Percentiles rank a stretch among this genome's conserved stretches.
Evolutionary conservation across 1,140 invertebrate species (phyloP).

Genomic region (Protaetia brevitarsis): DNA sequence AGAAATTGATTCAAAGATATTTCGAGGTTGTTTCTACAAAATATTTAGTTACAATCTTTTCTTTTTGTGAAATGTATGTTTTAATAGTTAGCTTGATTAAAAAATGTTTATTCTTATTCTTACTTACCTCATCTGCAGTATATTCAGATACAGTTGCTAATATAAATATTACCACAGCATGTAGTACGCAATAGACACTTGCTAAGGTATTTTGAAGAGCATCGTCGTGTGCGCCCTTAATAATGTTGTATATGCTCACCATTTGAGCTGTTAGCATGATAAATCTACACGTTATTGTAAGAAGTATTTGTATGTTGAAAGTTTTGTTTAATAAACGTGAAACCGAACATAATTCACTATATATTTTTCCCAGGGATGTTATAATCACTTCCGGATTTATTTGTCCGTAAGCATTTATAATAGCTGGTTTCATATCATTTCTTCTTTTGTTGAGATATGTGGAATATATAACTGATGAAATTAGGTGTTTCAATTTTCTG

Average conservation of each 20-base stretch:
- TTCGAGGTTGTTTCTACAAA: too few relatives aligned
- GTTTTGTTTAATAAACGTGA: conserved; percentile 22
- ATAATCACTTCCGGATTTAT: not conserved
- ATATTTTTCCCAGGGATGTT: conserved; percentile 15
- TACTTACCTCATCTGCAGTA: conserved; percentile 22
- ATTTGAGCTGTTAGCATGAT: conserved; percentile 31
- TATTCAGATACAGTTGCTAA: conserved; percentile 17
- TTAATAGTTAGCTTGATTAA: too few relatives aligned
- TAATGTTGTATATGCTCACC: conserved; percentile 26
- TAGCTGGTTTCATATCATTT: not conserved
- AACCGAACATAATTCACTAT: conserved; percentile 18
- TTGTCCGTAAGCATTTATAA: not conserved
- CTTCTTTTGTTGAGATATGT: not conserved
- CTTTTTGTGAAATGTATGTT: too few relatives aligned
- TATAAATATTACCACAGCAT: conserved; percentile 25
- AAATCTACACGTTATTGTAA: conserved; percentile 23
- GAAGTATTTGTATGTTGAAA: conserved; percentile 24
- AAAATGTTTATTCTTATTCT: too few relatives aligned
- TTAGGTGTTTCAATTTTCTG: conserved; percentile 1
- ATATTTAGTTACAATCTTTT: too few relatives aligned
- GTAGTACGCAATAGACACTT: conserved; percentile 22
- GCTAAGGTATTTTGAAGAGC: not conserved
- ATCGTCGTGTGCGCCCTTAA: conserved; percentile 17
- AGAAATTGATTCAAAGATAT: too few relatives aligned
- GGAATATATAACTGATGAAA: not conserved